Base-by-base conservation (phyloP, 2,888 invertebrate species). In the Phalangium opilio region DNA sequence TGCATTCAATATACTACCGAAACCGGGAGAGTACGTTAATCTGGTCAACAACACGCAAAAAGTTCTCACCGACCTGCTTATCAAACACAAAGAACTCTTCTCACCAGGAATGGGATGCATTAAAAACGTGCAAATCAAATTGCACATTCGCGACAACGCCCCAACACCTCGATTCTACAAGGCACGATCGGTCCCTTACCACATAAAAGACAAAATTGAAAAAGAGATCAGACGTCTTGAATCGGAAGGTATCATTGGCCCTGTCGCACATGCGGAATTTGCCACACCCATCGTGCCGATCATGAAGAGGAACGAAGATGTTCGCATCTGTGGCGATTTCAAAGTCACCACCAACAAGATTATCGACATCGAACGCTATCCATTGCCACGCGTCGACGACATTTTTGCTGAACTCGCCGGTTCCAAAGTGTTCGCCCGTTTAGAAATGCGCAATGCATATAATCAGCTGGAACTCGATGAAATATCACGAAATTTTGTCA, bases 131-230 rank as follows among this genome's bases (percentile, higher is more conserved):
- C n/a, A n/a, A n/a, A n/a, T n/a, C n/a, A n/a, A n/a, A n/a, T n/a
- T n/a, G n/a, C n/a, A n/a, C n/a, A n/a, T n/a, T n/a, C n/a, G n/a
- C n/a, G n/a, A n/a, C n/a, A n/a, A n/a, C n/a, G n/a, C n/a, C n/a
- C n/a, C n/a, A n/a, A n/a, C n/a, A 12, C 63, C 44, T 60, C 61
- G 49, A 61, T 62, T 47, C 62, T 62, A 36, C 59, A 60, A 47
- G 61, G 62, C 32, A 54, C 39, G 40, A 52, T 53, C 32, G 36
- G 19, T 43, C 50, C 53, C 57, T 55, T 42, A 27, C n/a, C 20
- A 19, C 3, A 10, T 42, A 12, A 19, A 27, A 3, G 10, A 19
- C 8, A 32, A 27, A 14, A n/a, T 42, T 3, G 42, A 20, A 2
- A 12, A 7, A 12, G 42, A 18, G 11, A 3, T 42, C 8, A 27